Evolutionary conservation across 2,797 vertebrate species (phyloP), one percentile per base, ranked within the genome.

Genomic region (Cirrhinus mrigala): DNA sequence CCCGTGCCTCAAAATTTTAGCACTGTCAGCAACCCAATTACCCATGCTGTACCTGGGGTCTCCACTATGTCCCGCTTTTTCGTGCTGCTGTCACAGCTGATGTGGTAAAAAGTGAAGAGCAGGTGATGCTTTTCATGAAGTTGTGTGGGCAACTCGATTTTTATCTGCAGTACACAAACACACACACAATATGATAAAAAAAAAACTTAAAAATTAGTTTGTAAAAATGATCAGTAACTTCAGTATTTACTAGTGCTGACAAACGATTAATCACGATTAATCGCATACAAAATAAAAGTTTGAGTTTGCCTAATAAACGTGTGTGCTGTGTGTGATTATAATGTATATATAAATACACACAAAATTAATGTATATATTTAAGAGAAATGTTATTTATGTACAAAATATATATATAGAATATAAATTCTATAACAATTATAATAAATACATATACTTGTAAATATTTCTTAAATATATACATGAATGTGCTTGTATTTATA

Each of bases 121-220:
- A 99, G 95, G 92, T 99, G 98, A 84, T 99, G 98, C 87, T 96
- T 98, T 90, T 97, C 97, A 3, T 98, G 96, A 40, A 99, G 95
- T 92, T 99, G 98, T 86, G 97, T 96, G 18, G 98, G 98, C 86
- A 99, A 92, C 90, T 98, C 97, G 85, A 99, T 97, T 94, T 99
- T 99, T 91, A 99, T 95, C 98, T 99, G 91, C 54, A 52, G 20
- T 3, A 60, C 9, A 62, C 37, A 56, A 11, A 50, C 5, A 78
- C 33, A 2, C 12, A 64, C 27, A 62, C 9, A 33, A 77, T 6
- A 14, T 22, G 40, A 40, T 70, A 37, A 33, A 52, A 69, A 56
- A 52, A 69, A 56, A 4, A 33, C 1, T 18, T 52, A 12, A 40
- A 33, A 6, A 22, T 33, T 2, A 22, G 20, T 50, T 0, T 58